Base-by-base conservation (phyloP, 2,113 vertebrate genomes). In the Gavia stellata region DNA sequence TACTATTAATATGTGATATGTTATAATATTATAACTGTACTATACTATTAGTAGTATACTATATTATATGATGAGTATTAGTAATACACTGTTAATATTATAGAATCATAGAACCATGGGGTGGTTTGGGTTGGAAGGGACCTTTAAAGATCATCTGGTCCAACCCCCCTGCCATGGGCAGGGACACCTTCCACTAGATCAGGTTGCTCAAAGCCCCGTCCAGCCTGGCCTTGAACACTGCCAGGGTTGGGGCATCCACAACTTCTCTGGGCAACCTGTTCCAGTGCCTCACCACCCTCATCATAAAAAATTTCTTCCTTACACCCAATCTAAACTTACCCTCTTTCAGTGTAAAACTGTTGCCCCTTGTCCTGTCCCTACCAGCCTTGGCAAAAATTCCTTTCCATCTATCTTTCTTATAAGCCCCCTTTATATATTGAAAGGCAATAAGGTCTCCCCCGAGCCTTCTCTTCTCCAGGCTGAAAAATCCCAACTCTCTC, bases 381-480 rank as follows among this genome's bases (percentile, higher is more conserved):
- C 15, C 44, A 4, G 23, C 17, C 38, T 7, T 34, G 6, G 2
- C 36, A 24, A 62, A n/a, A 29, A 36, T 12, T 44, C 10, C n/a
- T n/a, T n/a, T 18, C 2, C 36, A 23, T 12, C 23, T 2, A 1
- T 20, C 66, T 42, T 70, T 42, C 50, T 15, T 28, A 9, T 11
- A 47, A 16, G 23, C 17, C 42, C n/a, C 21, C 15, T 58, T 38
- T 26, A 9, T 3, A 6, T 5, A 31, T 3, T 42, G 31, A 5
- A 10, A n/a, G 18, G 14, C 25, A 7, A 1, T 14, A 15, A 31
- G 12, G 15, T 72, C 5, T 29, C 9, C 25, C 19, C 0, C 0
- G 1, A 84, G 14, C 31, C 50, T 61, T 50, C 53, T 50, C 29
- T 42, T n/a, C 67, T 53, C 36, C 56, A 72, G 52, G n/a, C 67